Percentiles rank a stretch among this genome's conserved stretches.
Evolutionary conservation across 2,113 vertebrate species (phyloP).

Genomic region (Urocynchramus pylzowi): DNA sequence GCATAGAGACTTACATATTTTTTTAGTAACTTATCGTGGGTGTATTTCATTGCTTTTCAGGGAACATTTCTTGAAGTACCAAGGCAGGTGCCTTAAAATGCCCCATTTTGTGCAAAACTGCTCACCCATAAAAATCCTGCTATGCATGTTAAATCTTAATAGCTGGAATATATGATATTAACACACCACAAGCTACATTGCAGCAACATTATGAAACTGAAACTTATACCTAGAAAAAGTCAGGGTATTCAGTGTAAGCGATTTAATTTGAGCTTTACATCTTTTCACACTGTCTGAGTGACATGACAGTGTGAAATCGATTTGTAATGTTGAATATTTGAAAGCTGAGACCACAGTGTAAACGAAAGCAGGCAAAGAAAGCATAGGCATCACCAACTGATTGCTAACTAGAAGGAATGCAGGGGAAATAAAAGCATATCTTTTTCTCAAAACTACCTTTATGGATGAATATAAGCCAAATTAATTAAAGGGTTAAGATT

Average conservation of each 20-base stretch:
- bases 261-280: constrained; percentile 6
- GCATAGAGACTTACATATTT: background rate
- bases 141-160: constrained; percentile 60
- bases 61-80: constrained; percentile 64
- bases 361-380: background rate
- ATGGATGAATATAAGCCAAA: background rate
- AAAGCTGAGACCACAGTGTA: background rate
- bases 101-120: constrained; percentile 33
- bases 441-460: background rate
- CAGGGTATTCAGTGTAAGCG: constrained; percentile 26
- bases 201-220: constrained; percentile 49
- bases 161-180: constrained; percentile 63
- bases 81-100: constrained; percentile 66
- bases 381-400: background rate
- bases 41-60: constrained; percentile 38
- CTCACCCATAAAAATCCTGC: constrained; percentile 36
- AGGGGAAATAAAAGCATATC: background rate
- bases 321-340: background rate
- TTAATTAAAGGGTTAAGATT: background rate
- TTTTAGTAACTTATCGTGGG: constrained; percentile 24
- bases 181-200: constrained; percentile 29
- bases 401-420: background rate
- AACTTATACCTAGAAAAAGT: background rate
- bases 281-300: background rate
- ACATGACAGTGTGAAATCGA: background rate